phyloP scores from a whole-genome alignment of 2,888 invertebrate genomes.

The Ypsolopha scabrella region DNA sequence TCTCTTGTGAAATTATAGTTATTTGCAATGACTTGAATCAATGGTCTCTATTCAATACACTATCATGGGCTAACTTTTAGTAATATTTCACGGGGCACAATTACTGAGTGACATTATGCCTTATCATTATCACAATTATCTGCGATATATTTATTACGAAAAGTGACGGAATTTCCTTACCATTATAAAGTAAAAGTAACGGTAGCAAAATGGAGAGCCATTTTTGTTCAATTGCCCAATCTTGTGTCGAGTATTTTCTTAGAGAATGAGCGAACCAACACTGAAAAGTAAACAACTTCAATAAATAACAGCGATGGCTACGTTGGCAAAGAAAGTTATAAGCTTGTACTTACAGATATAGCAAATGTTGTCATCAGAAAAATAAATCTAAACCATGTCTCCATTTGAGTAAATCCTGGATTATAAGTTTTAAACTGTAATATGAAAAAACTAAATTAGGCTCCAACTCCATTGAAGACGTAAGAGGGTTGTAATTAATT shows the following conservation, averaged over 20 bases:
- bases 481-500: background rate
- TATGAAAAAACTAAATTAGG: background rate
- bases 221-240: slow-evolving; percentile 98
- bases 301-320: background rate
- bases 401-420: slow-evolving; percentile 95
- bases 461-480: background rate
- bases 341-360: slow-evolving; percentile 78
- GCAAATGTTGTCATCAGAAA: slow-evolving; percentile 89
- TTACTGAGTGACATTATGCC: too few species aligned
- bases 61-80: too few species aligned
- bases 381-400: slow-evolving; percentile 97
- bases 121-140: too few species aligned
- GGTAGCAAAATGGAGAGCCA: slow-evolving; percentile 94
- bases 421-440: slow-evolving; percentile 96
- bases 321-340: too few species aligned
- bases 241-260: slow-evolving; percentile 86
- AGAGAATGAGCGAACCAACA: slow-evolving; percentile 94
- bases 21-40: too few species aligned
- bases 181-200: slow-evolving; percentile 89
- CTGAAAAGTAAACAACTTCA: slow-evolving; percentile 63
- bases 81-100: too few species aligned
- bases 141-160: background rate
- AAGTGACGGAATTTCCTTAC: slow-evolving; percentile 69
- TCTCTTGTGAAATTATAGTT: too few species aligned
- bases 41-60: too few species aligned